A percentile compares a stretch with the other conserved stretches of the same genome.
phyloP scores from a whole-genome alignment of 2,113 vertebrate species.

The Phrynosoma platyrhinos region DNA sequence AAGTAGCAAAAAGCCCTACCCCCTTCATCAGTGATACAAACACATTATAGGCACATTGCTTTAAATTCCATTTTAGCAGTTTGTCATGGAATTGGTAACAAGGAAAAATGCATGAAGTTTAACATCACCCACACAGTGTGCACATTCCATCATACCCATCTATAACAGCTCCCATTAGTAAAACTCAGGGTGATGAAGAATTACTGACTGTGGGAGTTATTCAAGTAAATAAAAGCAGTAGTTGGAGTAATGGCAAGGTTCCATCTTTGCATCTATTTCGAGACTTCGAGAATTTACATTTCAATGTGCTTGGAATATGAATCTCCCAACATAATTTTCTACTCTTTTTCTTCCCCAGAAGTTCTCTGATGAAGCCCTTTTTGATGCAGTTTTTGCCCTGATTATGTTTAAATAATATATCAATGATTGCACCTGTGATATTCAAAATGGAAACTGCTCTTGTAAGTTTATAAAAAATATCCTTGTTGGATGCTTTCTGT shows the following conservation, averaged over 20 bases:
- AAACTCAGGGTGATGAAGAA: neutral
- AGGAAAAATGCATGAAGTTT: slow-evolving; percentile 14
- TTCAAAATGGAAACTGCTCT: neutral
- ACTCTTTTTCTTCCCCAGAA: slow-evolving; percentile 4
- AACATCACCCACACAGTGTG: slow-evolving; percentile 18
- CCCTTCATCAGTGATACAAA: neutral
- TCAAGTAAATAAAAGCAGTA: slow-evolving; percentile 38
- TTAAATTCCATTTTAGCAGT: neutral
- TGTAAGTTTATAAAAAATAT: neutral
- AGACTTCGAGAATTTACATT: slow-evolving; percentile 26
- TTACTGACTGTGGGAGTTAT: slow-evolving; percentile 10
- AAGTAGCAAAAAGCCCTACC: neutral
- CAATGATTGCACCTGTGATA: neutral
- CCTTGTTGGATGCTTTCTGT: neutral
- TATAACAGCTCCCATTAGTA: slow-evolving; percentile 12
- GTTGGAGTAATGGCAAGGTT: slow-evolving; percentile 26
- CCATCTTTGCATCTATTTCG: neutral
- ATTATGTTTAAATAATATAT: neutral
- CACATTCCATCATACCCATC: neutral
- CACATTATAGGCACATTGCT: slow-evolving; percentile 2
- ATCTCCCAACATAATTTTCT: neutral
- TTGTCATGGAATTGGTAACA: slow-evolving; percentile 13
- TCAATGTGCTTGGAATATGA: neutral
- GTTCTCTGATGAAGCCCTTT: neutral
- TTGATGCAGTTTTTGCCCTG: neutral